These are phyloP conservation scores for Thamnophis elegans DNA, from an alignment of 2,797 vertebrate genomes.

Conservation along the genomic window DNA sequence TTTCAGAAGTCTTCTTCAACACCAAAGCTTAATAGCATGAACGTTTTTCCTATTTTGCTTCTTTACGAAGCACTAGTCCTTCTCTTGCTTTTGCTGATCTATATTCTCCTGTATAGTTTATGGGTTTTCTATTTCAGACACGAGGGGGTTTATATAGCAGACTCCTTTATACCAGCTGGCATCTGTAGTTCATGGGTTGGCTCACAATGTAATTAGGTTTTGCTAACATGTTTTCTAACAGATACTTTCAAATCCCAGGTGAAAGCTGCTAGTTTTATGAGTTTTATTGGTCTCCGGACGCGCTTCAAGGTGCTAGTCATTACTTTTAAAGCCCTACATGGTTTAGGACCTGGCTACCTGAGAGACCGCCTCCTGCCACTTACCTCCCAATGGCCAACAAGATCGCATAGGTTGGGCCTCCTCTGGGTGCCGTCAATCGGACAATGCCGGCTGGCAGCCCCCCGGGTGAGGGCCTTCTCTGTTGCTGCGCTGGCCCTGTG, in stretches of 20 bases:
- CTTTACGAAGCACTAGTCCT: not conserved
- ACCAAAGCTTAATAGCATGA: not conserved
- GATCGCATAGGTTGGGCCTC: no score
- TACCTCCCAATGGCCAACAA: no score
- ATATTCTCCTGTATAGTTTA: not conserved
- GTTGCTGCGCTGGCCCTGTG: no score
- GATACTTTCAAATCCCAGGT: not conserved
- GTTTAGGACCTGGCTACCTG: no score
- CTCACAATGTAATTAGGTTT: not conserved
- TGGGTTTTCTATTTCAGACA: not conserved
- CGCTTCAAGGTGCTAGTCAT: no score
- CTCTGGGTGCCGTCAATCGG: no score
- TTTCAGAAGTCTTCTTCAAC: not conserved
- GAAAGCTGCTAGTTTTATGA: not conserved
- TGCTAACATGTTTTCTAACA: not conserved
- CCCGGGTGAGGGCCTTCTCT: no score
- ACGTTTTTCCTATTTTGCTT: not conserved
- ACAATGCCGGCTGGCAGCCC: no score
- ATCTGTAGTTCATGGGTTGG: not conserved
- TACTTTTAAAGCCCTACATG: no score
- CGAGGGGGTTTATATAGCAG: not conserved
- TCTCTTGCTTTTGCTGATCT: not conserved
- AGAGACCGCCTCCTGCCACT: no score
- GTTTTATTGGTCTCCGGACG: no score
- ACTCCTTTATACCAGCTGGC: constrained; percentile 3